Conservation (phyloP, 1,140 invertebrate genomes). For the Tenebrio molitor region DNA sequence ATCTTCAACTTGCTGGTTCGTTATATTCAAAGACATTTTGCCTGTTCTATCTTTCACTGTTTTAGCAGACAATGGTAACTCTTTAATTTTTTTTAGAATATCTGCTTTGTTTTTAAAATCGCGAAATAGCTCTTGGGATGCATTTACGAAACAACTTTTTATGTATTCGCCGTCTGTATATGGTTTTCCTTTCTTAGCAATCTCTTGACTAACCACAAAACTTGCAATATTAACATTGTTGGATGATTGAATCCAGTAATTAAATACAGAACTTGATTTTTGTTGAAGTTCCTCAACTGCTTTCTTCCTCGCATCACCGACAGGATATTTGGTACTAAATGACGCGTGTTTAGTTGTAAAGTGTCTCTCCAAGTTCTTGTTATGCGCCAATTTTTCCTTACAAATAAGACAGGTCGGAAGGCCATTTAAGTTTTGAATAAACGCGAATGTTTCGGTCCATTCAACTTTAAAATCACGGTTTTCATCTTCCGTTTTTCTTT, state of each 20-base stretch:
- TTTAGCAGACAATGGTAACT: too few relatives aligned
- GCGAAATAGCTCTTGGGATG: too few relatives aligned
- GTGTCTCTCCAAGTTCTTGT: constrained; percentile 59
- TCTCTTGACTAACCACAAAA: constrained; percentile 55
- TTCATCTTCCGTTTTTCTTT: constrained; percentile 56
- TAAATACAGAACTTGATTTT: constrained; percentile 56
- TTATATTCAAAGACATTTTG: too few relatives aligned
- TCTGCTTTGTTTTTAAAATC: too few relatives aligned
- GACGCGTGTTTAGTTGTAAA: constrained; percentile 35
- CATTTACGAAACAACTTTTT: constrained; percentile 54
- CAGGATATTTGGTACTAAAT: too few relatives aligned
- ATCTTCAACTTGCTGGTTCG: too few relatives aligned
- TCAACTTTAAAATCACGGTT: constrained; percentile 55
- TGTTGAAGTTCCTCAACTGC: constrained; percentile 61
- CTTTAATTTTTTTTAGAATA: too few relatives aligned
- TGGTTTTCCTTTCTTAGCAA: constrained; percentile 62
- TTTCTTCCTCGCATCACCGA: constrained; percentile 47
- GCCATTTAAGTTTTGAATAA: constrained; percentile 38
- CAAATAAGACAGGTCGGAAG: constrained; percentile 56
- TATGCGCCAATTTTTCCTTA: constrained; percentile 53
- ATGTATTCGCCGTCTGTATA: constrained; percentile 62
- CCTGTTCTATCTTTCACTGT: too few relatives aligned
- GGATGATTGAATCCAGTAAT: constrained; percentile 61
- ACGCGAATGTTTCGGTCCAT: constrained; percentile 52
- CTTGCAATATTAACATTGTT: constrained; percentile 61